These are phyloP conservation scores for Aquatica leii DNA, from an alignment of 2,888 invertebrate species.

Conservation along the genomic window DNA sequence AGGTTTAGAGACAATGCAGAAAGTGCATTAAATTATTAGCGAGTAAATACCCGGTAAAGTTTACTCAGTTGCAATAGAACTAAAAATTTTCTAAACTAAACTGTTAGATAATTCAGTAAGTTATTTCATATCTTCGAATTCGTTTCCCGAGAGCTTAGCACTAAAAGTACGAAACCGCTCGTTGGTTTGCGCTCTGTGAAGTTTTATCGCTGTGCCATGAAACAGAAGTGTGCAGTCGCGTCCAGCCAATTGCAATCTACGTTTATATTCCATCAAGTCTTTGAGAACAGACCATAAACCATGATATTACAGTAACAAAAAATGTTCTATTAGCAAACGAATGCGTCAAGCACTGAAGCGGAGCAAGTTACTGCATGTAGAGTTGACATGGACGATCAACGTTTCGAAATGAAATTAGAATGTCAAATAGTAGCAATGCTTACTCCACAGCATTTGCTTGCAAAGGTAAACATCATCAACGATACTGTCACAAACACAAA, in stretches of 20 bases:
- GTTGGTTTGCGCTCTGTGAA: constrained; percentile 38
- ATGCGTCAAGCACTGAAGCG: too few relatives aligned
- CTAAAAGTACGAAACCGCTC: constrained; percentile 38
- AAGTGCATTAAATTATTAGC: too few relatives aligned
- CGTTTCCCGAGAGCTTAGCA: constrained; percentile 40
- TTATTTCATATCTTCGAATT: constrained; percentile 39
- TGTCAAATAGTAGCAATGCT: constrained; percentile 1
- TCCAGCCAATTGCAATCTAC: constrained; percentile 42
- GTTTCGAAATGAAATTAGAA: constrained; percentile 12
- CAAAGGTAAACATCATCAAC: constrained; percentile 11
- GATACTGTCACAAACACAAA: constrained; percentile 12
- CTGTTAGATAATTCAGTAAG: constrained; percentile 39
- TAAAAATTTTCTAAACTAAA: too few relatives aligned
- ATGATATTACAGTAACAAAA: constrained; percentile 28
- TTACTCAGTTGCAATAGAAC: too few relatives aligned
- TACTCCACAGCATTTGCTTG: neutral
- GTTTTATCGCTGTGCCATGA: constrained; percentile 40
- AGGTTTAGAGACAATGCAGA: too few relatives aligned
- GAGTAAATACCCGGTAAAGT: too few relatives aligned
- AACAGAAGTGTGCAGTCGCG: constrained; percentile 38
- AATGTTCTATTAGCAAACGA: too few relatives aligned
- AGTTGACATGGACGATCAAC: too few relatives aligned
- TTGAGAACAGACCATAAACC: constrained; percentile 37
- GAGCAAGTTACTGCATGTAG: too few relatives aligned
- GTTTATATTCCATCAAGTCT: constrained; percentile 42